Evolutionary conservation across 2,797 vertebrate genomes (phyloP).

Genomic region (Numenius phaeopus): DNA sequence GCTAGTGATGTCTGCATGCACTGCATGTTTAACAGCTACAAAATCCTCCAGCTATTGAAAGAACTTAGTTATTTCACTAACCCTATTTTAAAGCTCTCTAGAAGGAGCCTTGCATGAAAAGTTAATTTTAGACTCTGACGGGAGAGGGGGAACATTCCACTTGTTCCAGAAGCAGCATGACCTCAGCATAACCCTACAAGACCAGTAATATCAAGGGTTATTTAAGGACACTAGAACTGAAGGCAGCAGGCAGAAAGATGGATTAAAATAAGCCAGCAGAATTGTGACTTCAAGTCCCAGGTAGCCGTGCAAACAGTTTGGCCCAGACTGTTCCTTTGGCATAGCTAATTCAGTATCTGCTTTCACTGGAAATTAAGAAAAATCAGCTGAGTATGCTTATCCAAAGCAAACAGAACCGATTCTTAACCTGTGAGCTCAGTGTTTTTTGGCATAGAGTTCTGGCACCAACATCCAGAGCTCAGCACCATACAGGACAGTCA

Average conservation of each 20-base stretch:
- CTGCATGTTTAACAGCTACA: neutral
- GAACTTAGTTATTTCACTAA: neutral
- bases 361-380: constrained; percentile 16
- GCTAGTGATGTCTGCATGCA: neutral
- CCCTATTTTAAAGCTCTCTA: neutral
- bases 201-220: constrained; percentile 2
- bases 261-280: neutral
- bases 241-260: neutral
- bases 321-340: neutral
- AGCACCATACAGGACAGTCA: neutral
- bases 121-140: constrained; percentile 2
- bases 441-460: neutral
- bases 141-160: neutral
- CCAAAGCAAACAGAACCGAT: neutral
- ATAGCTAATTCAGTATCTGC: neutral
- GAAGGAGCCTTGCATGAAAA: neutral
- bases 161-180: neutral
- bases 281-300: neutral
- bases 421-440: constrained; percentile 15
- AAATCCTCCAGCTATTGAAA: neutral
- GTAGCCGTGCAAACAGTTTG: neutral
- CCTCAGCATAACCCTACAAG: neutral
- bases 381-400: constrained; percentile 9
- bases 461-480: neutral
- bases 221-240: neutral